A percentile compares a stretch with the other conserved stretches of the same genome.
phyloP scores from a whole-genome alignment of 2,888 invertebrate genomes.

The Blera fallax region DNA sequence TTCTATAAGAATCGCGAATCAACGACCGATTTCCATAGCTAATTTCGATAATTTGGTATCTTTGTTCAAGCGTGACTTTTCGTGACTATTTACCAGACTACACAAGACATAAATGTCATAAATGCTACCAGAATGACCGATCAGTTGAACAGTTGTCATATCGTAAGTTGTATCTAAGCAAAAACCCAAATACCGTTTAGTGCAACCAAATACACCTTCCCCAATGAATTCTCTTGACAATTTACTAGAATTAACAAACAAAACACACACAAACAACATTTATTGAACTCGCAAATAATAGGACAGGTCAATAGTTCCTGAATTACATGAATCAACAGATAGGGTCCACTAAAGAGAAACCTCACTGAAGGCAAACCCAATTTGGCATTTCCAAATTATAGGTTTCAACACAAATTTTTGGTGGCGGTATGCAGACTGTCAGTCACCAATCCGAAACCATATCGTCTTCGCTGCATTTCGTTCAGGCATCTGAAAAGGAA shows the following conservation, averaged over 20 bases:
- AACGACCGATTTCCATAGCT: too few species aligned
- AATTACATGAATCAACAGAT: slow-evolving; percentile 50
- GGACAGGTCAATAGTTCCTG: slow-evolving; percentile 14
- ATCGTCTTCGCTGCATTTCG: slow-evolving; percentile 61
- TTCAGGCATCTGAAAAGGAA: slow-evolving; percentile 66
- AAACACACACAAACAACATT: slow-evolving; percentile 48
- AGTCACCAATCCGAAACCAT: slow-evolving; percentile 67
- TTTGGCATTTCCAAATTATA: slow-evolving; percentile 55
- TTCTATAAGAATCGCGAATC: too few species aligned
- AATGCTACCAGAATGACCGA: too few species aligned
- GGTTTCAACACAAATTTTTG: slow-evolving; percentile 57
- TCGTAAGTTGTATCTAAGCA: too few species aligned
- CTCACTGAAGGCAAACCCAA: not conserved
- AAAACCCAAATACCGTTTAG: too few species aligned
- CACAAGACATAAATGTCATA: too few species aligned
- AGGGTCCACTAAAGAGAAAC: slow-evolving; percentile 15
- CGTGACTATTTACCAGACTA: too few species aligned
- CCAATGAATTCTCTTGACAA: not conserved
- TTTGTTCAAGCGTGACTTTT: too few species aligned
- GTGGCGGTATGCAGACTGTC: slow-evolving; percentile 72
- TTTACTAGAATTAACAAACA: slow-evolving; percentile 39
- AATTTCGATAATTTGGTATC: too few species aligned
- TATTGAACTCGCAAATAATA: slow-evolving; percentile 22
- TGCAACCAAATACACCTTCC: not conserved
- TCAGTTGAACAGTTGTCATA: too few species aligned